Percentiles rank a stretch among this genome's conserved stretches.
Evolutionary conservation across 2,797 vertebrate genomes (phyloP).

Genomic region (Sebastes vulpes): DNA sequence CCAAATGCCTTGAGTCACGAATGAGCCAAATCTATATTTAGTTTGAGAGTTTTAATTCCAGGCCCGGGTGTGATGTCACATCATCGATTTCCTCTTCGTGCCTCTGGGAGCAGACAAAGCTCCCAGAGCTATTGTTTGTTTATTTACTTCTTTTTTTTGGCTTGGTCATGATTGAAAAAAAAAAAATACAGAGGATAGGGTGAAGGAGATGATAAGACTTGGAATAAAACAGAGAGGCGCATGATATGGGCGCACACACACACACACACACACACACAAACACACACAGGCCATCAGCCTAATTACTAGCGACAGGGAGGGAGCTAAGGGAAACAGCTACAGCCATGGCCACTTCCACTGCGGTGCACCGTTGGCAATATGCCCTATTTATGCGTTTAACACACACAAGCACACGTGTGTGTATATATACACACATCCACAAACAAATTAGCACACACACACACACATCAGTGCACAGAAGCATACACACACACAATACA

Average conservation of each 20-base stretch:
- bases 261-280: slow-evolving; percentile 23
- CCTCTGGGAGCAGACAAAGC: slow-evolving; percentile 46
- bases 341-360: slow-evolving; percentile 71
- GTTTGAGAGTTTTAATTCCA: slow-evolving; percentile 58
- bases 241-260: slow-evolving; percentile 29
- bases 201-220: slow-evolving; percentile 49
- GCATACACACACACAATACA: slow-evolving; percentile 6
- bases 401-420: slow-evolving; percentile 2
- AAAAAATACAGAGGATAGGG: slow-evolving; percentile 6
- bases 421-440: neutral
- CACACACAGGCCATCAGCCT: slow-evolving; percentile 68
- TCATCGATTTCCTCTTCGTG: slow-evolving; percentile 45
- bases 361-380: slow-evolving; percentile 69
- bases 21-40: slow-evolving; percentile 67
- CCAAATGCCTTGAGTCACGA: slow-evolving; percentile 49
- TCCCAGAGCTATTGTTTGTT: slow-evolving; percentile 46
- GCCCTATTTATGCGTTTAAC: slow-evolving; percentile 67
- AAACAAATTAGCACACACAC: neutral
- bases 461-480: neutral
- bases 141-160: slow-evolving; percentile 21
- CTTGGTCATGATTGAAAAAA: slow-evolving; percentile 29
- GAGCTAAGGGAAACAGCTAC: slow-evolving; percentile 64
- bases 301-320: slow-evolving; percentile 77
- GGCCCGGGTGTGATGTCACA: slow-evolving; percentile 46
- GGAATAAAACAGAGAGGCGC: slow-evolving; percentile 33